Conservation (phyloP, 2,888 invertebrate genomes). For the Chrysolina haemoptera region DNA sequence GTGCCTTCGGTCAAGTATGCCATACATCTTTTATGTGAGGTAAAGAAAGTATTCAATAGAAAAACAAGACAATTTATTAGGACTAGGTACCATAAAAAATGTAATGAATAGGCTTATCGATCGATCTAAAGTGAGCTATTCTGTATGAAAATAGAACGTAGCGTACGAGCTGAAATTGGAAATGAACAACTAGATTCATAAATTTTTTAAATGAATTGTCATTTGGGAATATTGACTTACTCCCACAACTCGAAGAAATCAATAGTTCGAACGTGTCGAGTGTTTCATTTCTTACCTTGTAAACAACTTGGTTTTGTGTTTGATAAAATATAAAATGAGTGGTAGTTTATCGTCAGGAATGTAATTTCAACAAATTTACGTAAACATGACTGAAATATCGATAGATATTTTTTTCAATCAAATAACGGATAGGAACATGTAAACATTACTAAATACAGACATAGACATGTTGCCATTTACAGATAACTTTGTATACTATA, state of each 20-base stretch:
- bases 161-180: conserved; percentile 1
- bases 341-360: background rate
- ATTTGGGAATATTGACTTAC: background rate
- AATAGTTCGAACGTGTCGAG: background rate
- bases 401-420: too few species aligned
- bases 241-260: background rate
- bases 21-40: too few species aligned
- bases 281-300: conserved; percentile 1
- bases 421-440: too few species aligned
- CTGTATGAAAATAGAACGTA: background rate
- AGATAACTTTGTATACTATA: too few species aligned
- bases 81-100: too few species aligned
- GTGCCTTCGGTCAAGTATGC: too few species aligned
- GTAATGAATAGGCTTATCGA: background rate
- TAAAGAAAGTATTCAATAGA: too few species aligned
- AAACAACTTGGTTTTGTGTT: background rate
- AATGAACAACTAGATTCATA: conserved; percentile 16
- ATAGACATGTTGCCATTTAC: too few species aligned
- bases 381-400: too few species aligned
- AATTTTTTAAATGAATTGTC: conserved; percentile 21
- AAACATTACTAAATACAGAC: too few species aligned
- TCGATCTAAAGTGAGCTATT: background rate
- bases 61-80: too few species aligned
- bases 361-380: too few species aligned
- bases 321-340: background rate